These are phyloP conservation scores for Leptodirus hochenwartii DNA, from an alignment of 2,888 invertebrate species.

Conservation along the genomic window DNA sequence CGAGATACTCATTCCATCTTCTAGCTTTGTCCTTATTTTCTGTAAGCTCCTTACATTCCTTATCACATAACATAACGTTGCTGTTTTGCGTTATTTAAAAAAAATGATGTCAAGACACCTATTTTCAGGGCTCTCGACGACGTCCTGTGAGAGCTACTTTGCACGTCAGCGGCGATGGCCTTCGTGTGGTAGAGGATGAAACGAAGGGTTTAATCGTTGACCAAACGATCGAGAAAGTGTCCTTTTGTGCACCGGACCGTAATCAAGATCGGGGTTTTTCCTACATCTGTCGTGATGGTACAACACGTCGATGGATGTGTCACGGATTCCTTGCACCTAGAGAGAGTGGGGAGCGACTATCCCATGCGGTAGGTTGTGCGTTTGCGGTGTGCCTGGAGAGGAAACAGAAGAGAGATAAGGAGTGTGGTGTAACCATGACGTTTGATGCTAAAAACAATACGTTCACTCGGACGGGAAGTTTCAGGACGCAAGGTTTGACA, in stretches of 20 bases:
- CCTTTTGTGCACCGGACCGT: constrained; percentile 99
- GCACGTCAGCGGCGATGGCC: constrained; percentile 86
- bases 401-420: constrained; percentile 94
- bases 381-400: constrained; percentile 96
- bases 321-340: constrained; percentile 94
- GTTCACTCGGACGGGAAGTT: constrained; percentile 81
- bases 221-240: constrained; percentile 99
- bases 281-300: constrained; percentile 97
- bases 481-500: constrained; percentile 67
- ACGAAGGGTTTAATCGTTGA: constrained; percentile 97
- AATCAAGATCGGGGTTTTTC: constrained; percentile 97
- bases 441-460: constrained; percentile 79
- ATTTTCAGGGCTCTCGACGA: constrained; percentile 63
- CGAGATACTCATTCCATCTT: too few species aligned
- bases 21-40: too few species aligned
- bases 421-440: constrained; percentile 85
- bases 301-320: constrained; percentile 98
- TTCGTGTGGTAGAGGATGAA: constrained; percentile 96
- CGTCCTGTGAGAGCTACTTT: constrained; percentile 78
- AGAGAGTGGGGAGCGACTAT: constrained; percentile 92
- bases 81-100: constrained; percentile 7
- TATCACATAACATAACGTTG: too few species aligned
- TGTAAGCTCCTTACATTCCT: too few species aligned
- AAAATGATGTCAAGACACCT: constrained; percentile 11
- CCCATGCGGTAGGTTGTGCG: constrained; percentile 98